Evolutionary conservation across 2,113 vertebrate species (phyloP), one percentile per base, ranked within the genome.

Genomic region (Brachyhypopomus occidentalis): DNA sequence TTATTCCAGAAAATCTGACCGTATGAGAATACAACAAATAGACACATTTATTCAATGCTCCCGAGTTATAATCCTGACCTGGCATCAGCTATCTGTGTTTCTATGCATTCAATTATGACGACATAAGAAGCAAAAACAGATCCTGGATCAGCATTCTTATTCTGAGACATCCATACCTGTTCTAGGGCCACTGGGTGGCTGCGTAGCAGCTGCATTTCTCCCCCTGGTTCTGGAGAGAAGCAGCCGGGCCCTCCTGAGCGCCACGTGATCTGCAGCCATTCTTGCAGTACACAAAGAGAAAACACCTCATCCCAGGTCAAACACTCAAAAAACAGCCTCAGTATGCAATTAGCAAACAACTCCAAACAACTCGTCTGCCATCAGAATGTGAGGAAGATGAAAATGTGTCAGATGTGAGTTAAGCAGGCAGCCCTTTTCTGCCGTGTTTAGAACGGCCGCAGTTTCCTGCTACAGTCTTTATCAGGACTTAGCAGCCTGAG

Each of bases 161-260:
- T 5, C 45, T 27, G 55, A 74, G 6, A 52, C 45, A 14, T 6
- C 58, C 60, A 66, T 75, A 87, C 84, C 78, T 48, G 64, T 25
- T 56, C 48, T 23, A 5, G 45, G 48, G 30, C 3, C 72, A 12
- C 36, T 52, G 1, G 78, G n/a, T 16, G 48, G 56, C 14, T 56
- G 80, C 36, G 27, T 2, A 5, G 38, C 48, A 0, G 60, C 38
- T 0, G 17, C 8, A 17, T 67, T n/a, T 22, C 67, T 79, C 88
- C 89, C 87, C n/a, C 70, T 77, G 52, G 9, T 56, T 82, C 67
- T 82, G 19, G 86, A 87, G 0, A 80, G 45, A 23, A 76, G 23
- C 1, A 90, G 82, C 4, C 23, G 81, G 38, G 74, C 83, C 72
- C 88, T 87, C 69, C 80, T 89, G 4, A 75, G 66, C 4, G n/a